phyloP scores from a whole-genome alignment of 2,113 vertebrate species.

The Tylochromis polylepis region DNA sequence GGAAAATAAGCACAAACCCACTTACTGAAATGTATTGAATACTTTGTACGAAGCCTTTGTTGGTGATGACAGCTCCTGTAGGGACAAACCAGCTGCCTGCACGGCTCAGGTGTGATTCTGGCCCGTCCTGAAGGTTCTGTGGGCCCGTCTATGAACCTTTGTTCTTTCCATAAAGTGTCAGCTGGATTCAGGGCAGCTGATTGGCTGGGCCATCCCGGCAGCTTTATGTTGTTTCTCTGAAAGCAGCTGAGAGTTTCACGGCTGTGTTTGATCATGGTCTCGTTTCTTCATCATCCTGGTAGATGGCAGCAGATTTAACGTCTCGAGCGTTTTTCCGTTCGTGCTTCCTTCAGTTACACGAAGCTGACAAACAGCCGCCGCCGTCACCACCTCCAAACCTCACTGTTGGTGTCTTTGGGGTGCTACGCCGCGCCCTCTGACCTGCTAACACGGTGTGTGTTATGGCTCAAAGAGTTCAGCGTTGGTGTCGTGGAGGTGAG shows the following conservation, averaged over 20 bases:
- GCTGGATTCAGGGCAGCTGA: not conserved
- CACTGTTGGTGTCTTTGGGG: no score
- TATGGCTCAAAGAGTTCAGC: no score
- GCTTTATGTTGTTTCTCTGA: not conserved
- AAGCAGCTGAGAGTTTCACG: not conserved
- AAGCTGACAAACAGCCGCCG: not conserved
- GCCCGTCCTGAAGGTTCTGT: not conserved
- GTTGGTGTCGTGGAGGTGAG: no score
- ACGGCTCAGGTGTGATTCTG: not conserved
- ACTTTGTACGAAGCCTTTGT: not conserved
- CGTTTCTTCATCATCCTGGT: not conserved
- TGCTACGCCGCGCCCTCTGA: no score
- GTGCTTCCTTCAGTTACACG: not conserved
- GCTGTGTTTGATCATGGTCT: not conserved
- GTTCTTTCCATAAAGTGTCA: not conserved
- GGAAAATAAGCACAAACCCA: accelerated
- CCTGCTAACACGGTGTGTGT: no score
- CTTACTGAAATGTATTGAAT: not conserved
- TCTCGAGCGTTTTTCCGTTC: no score
- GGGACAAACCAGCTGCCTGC: no score
- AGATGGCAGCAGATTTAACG: not conserved
- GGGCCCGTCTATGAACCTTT: not conserved
- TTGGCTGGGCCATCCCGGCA: not conserved
- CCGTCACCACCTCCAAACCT: no score
- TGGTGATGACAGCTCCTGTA: not conserved